Conservation (phyloP, 64 coral and sea anemone genomes). For the Acropora tenuis region DNA sequence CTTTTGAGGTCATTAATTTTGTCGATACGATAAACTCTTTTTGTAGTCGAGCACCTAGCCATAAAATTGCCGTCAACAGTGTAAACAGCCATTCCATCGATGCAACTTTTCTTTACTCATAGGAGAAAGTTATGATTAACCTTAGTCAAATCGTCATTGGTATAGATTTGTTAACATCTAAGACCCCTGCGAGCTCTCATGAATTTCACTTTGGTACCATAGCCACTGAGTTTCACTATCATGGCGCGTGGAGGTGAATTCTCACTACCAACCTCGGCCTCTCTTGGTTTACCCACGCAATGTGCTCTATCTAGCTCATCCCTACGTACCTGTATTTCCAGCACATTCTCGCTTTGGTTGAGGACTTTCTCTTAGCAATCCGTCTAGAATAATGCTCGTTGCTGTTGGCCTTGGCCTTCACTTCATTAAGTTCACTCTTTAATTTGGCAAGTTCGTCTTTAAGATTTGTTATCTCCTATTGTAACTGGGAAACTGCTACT, state of each 20-base stretch:
- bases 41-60: neutral
- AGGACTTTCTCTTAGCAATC: conserved; percentile 7
- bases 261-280: neutral
- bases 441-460: conserved; percentile 5
- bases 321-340: neutral
- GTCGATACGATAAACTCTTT: neutral
- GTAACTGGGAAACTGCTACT: neutral
- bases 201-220: no score
- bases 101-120: neutral
- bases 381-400: neutral
- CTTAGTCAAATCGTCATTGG: neutral
- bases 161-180: neutral
- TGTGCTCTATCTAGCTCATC: neutral
- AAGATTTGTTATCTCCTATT: neutral
- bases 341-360: neutral
- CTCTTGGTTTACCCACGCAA: neutral
- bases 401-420: conserved; percentile 8
- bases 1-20: neutral
- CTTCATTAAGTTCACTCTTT: neutral
- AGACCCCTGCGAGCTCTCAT: neutral
- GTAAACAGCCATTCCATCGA: no score
- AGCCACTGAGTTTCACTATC: neutral
- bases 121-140: neutral
- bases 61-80: no score
- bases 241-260: neutral